Evolutionary conservation across 2,797 vertebrate genomes (phyloP), one percentile per base, ranked within the genome.

Genomic region (Micropoecilia bifurca): DNA sequence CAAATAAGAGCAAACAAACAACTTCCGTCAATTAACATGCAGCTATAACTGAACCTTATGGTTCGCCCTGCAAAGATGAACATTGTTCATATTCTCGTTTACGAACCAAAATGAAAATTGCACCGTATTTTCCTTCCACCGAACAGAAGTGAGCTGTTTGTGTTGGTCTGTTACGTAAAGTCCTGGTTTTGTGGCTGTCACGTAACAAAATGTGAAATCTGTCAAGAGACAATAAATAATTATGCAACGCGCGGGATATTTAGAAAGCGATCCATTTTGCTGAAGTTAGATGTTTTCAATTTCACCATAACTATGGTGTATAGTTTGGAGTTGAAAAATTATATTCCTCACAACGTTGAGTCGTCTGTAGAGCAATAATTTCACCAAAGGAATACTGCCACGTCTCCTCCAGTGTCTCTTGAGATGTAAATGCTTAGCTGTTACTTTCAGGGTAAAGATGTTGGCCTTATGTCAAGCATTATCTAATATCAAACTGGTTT

Each of bases 401-500:
- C 55, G 33, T 74, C 45, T 81, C 39, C 73, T 4, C 20, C 48
- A 6, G 73, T 53, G 80, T 80, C 75, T 76, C 18, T 28, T 53
- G 16, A 66, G 63, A 59, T 45, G 46, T 71, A 73, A 74, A 74
- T 85, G 84, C 83, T 71, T 75, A 72, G 75, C 83, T 87, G 77
- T 79, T 86, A 78, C 88, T 88, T 85, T 80, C 88, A 80, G 80
- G 80, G 39, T 41, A 73, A 76, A 84, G 77, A 78, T 20, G 77
- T 46, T 39, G 68, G 72, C 79, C 76, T 76, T 66, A 59, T 61
- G 66, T 78, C 81, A 76, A 46, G 79, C 28, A 39, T 94, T 93
- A 88, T 79, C 83, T 86, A 92, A 93, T 22, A 22, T 47, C 78
- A 55, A 73, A 78, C 83, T 39, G 68, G 87, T 89, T 84, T 80